Conservation (phyloP, 1,140 invertebrate genomes). For the Ridgeia piscesae region DNA sequence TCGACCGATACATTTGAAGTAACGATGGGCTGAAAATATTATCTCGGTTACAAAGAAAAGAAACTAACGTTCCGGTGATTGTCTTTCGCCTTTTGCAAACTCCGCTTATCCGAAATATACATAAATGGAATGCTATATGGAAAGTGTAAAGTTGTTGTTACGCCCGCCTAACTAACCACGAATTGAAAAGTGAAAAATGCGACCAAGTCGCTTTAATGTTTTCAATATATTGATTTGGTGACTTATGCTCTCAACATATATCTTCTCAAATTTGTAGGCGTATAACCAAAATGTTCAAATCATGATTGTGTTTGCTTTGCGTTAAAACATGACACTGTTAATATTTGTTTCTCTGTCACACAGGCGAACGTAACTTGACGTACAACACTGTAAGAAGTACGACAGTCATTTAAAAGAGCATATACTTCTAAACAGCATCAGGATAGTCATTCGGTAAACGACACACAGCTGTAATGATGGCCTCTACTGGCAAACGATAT, state of each 20-base stretch:
- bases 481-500: background rate
- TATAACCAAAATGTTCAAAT: background rate
- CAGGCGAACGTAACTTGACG: background rate
- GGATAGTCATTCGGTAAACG: background rate
- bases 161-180: background rate
- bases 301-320: background rate
- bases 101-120: background rate
- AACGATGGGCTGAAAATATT: too few species aligned
- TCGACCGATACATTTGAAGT: too few species aligned
- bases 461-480: background rate
- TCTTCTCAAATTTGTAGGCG: background rate
- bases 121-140: background rate
- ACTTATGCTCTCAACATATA: too few species aligned
- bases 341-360: background rate
- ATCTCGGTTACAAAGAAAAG: too few species aligned
- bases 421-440: background rate
- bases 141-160: background rate
- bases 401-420: background rate
- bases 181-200: background rate
- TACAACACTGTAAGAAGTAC: background rate
- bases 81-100: background rate
- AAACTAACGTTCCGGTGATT: background rate
- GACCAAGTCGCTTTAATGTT: background rate
- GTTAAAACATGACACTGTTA: background rate
- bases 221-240: too few species aligned